Percentiles rank a stretch among this genome's conserved stretches.
phyloP scores from a whole-genome alignment of 2,797 vertebrate genomes.

The Cynodonichthys magdalenae region DNA sequence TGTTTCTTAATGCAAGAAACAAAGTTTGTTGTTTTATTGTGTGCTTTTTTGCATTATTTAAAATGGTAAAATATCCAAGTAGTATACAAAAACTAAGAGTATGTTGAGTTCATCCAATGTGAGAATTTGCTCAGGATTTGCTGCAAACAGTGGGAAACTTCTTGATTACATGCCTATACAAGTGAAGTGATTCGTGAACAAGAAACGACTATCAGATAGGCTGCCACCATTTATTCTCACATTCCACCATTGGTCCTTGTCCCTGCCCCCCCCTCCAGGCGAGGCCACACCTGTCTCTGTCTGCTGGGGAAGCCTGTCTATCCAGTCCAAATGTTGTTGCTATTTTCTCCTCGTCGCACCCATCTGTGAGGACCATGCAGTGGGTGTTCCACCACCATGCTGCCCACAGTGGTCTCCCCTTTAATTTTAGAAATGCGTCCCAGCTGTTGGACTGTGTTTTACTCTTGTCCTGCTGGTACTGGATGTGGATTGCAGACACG shows the following conservation, averaged over 20 bases:
- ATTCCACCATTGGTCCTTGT: constrained; percentile 48
- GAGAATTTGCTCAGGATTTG: background rate
- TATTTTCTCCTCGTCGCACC: constrained; percentile 79
- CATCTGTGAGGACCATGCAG: constrained; percentile 67
- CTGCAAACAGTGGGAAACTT: constrained; percentile 15
- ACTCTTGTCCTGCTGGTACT: constrained; percentile 27
- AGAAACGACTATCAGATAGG: constrained; percentile 43
- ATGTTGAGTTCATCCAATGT: background rate
- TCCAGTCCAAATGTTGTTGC: constrained; percentile 73
- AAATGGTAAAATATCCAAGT: too few relatives aligned
- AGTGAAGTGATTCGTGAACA: constrained; percentile 13
- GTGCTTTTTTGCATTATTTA: too few relatives aligned
- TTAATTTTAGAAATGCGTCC: constrained; percentile 50
- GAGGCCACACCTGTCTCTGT: constrained; percentile 81
- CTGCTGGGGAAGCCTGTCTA: constrained; percentile 72
- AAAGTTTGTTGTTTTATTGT: too few relatives aligned
- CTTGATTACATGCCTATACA: constrained; percentile 44
- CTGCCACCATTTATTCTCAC: constrained; percentile 52
- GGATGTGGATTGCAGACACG: constrained; percentile 21
- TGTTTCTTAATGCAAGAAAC: too few relatives aligned
- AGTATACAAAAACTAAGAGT: too few relatives aligned
- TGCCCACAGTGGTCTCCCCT: constrained; percentile 52
- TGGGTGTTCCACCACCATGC: constrained; percentile 53
- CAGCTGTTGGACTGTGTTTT: constrained; percentile 62
- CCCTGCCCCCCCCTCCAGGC: constrained; percentile 60